Evolutionary conservation across 2,888 invertebrate genomes (phyloP).

Genomic region (Perizoma affinitatum): DNA sequence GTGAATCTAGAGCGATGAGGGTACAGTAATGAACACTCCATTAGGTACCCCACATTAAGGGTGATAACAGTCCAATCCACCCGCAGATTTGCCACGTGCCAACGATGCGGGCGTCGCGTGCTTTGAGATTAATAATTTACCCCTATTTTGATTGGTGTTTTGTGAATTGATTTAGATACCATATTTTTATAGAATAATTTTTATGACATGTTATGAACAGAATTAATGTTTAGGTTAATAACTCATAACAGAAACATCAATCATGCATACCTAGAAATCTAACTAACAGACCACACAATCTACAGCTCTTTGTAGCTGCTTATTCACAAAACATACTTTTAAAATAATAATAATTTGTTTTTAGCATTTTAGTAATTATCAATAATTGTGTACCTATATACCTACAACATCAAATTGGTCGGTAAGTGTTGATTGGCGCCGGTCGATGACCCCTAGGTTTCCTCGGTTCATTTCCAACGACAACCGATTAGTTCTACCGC

Average conservation of each 20-base stretch:
- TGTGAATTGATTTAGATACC: not conserved
- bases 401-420: slow-evolving; percentile 52
- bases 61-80: slow-evolving; percentile 58
- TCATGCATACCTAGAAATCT: no score
- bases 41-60: slow-evolving; percentile 45
- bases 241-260: no score
- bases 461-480: slow-evolving; percentile 60
- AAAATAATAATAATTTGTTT: no score
- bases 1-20: slow-evolving; percentile 75
- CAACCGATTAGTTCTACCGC: slow-evolving; percentile 66
- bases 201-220: no score
- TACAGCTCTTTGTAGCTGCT: no score
- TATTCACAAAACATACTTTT: no score
- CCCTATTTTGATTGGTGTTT: slow-evolving; percentile 29
- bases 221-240: no score
- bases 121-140: slow-evolving; percentile 27
- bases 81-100: slow-evolving; percentile 62
- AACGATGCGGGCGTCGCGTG: slow-evolving; percentile 48
- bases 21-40: slow-evolving; percentile 55
- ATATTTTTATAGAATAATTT: no score
- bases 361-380: slow-evolving; percentile 6
- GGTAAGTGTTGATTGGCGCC: slow-evolving; percentile 48
- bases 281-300: no score
- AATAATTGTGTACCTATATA: slow-evolving; percentile 10
- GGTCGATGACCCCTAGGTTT: slow-evolving; percentile 54